A percentile compares a stretch with the other conserved stretches of the same genome.
These are phyloP conservation scores for Lanistes nyassanus DNA, from an alignment of 1,140 invertebrate species.

Conservation along the genomic window DNA sequence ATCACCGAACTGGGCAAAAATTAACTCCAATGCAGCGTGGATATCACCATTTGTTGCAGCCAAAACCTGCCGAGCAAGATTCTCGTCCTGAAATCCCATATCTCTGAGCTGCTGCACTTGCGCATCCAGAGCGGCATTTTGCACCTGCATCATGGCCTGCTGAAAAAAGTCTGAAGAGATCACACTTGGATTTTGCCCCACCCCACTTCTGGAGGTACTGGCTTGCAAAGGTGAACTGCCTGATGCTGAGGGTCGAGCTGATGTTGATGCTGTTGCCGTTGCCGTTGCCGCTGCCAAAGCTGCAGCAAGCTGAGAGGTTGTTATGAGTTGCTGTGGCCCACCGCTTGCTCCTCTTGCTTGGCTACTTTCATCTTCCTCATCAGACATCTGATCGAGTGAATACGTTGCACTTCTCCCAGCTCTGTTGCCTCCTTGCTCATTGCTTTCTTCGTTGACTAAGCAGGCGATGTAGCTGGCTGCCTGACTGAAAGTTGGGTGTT, in stretches of 20 bases:
- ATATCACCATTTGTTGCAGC: slow-evolving; percentile 69
- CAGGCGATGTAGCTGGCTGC: slow-evolving; percentile 50
- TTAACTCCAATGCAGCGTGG: slow-evolving; percentile 68
- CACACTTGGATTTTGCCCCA: neutral
- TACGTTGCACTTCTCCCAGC: slow-evolving; percentile 43
- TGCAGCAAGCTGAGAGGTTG: slow-evolving; percentile 57
- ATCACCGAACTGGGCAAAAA: slow-evolving; percentile 56
- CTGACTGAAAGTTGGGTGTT: slow-evolving; percentile 61
- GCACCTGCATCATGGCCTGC: slow-evolving; percentile 55
- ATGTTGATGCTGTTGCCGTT: slow-evolving; percentile 6
- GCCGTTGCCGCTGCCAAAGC: slow-evolving; percentile 54
- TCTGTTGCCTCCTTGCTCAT: slow-evolving; percentile 29
- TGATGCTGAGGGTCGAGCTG: neutral
- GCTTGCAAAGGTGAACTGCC: neutral
- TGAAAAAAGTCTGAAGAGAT: slow-evolving; percentile 60
- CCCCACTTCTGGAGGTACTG: too few relatives aligned
- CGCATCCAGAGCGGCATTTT: slow-evolving; percentile 36
- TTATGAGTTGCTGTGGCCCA: slow-evolving; percentile 45
- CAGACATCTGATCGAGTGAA: slow-evolving; percentile 64
- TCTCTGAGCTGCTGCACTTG: slow-evolving; percentile 67
- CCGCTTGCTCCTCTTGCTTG: slow-evolving; percentile 20
- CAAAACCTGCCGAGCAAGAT: slow-evolving; percentile 66
- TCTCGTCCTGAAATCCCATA: slow-evolving; percentile 70
- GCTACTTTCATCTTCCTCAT: slow-evolving; percentile 60
- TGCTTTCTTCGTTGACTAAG: slow-evolving; percentile 51